phyloP scores from a whole-genome alignment of 2,113 vertebrate species.

The Xiphophorus hellerii region DNA sequence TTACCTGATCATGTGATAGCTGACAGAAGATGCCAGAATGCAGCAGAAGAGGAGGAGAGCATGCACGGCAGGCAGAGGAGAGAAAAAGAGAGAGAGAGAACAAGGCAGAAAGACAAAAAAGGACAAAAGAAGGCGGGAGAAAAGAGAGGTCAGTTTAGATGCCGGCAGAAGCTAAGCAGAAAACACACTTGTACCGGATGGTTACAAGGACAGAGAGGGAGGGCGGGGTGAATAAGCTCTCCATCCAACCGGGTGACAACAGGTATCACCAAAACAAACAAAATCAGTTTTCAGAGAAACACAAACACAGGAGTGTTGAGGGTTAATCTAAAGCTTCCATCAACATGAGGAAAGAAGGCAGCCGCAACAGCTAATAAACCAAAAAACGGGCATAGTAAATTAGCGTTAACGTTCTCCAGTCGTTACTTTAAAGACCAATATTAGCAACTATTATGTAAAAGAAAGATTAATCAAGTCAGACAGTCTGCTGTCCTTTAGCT shows the following conservation, averaged over 20 bases:
- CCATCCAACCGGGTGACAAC: slow-evolving; percentile 11
- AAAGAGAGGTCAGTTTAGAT: slow-evolving; percentile 79
- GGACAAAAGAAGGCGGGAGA: slow-evolving; percentile 70
- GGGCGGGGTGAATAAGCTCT: background rate
- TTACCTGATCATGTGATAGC: slow-evolving; percentile 99
- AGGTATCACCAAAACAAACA: slow-evolving; percentile 28
- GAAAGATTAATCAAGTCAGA: too few species aligned
- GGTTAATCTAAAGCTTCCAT: background rate
- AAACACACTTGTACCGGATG: slow-evolving; percentile 27
- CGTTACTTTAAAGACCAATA: too few species aligned
- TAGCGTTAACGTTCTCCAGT: too few species aligned
- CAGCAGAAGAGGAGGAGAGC: slow-evolving; percentile 89
- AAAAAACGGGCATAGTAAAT: too few species aligned
- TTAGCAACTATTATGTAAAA: too few species aligned
- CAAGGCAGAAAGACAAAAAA: slow-evolving; percentile 56
- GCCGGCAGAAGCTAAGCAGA: slow-evolving; percentile 57
- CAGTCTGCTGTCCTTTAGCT: too few species aligned
- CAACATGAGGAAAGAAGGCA: background rate
- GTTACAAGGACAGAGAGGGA: background rate
- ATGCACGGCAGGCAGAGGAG: slow-evolving; percentile 92
- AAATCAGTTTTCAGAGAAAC: slow-evolving; percentile 1
- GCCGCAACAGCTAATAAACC: too few species aligned
- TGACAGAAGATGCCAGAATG: slow-evolving; percentile 98
- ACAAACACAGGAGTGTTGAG: slow-evolving; percentile 7
- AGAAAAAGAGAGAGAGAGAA: slow-evolving; percentile 35